These are phyloP conservation scores for Sericinus montela DNA, from an alignment of 2,888 invertebrate species.

Conservation along the genomic window DNA sequence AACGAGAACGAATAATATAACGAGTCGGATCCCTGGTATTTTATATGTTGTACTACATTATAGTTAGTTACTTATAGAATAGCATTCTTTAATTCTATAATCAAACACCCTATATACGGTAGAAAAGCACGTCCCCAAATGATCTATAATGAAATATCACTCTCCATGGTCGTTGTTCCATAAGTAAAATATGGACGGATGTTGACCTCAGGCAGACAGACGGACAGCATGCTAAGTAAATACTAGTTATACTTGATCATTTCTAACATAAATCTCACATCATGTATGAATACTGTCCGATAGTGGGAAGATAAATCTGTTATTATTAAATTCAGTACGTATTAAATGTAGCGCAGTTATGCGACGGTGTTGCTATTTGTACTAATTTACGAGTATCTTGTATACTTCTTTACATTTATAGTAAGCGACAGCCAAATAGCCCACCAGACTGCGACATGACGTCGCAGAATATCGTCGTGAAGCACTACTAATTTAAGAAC, in stretches of 20 bases:
- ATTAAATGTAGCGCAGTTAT: not conserved
- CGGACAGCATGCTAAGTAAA: constrained; percentile 21
- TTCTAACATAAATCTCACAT: constrained; percentile 19
- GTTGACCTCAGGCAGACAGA: constrained; percentile 22
- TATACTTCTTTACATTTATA: too few relatives aligned
- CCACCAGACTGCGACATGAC: too few relatives aligned
- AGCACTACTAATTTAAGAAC: too few relatives aligned
- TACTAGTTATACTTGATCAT: constrained; percentile 16
- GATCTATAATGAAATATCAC: constrained; percentile 51
- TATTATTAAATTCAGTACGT: not conserved
- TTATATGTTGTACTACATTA: too few relatives aligned
- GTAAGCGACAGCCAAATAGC: too few relatives aligned
- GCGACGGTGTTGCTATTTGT: too few relatives aligned
- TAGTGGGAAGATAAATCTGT: constrained; percentile 5
- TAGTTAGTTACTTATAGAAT: too few relatives aligned
- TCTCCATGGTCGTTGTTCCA: constrained; percentile 28
- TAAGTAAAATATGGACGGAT: constrained; percentile 29
- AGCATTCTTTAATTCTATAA: too few relatives aligned
- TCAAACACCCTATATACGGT: constrained; percentile 25
- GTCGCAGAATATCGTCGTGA: too few relatives aligned
- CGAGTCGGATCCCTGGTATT: too few relatives aligned
- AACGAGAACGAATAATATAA: too few relatives aligned
- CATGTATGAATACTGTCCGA: constrained; percentile 12
- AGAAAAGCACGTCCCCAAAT: constrained; percentile 34
- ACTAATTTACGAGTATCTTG: too few relatives aligned